phyloP scores from a whole-genome alignment of 2,888 invertebrate genomes.

The Pheosia tremula region DNA sequence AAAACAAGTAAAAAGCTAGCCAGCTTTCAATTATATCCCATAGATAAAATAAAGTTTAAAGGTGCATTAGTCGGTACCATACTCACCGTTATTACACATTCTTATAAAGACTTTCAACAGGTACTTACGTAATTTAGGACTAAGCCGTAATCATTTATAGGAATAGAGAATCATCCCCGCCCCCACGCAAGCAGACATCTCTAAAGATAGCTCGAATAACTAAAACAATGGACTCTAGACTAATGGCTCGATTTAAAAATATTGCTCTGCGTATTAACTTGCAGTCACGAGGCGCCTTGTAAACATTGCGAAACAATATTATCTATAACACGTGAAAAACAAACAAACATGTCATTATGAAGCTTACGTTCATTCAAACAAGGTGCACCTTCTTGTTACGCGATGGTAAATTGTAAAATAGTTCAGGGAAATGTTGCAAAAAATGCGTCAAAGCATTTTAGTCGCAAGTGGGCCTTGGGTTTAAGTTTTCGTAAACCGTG shows the following conservation, averaged over 20 bases:
- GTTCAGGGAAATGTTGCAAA: conserved; percentile 37
- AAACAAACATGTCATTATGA: conserved; percentile 12
- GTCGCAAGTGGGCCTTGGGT: conserved; percentile 27
- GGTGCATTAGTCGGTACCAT: no score
- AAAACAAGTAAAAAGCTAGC: no score
- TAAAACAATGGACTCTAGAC: conserved; percentile 8
- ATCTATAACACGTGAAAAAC: conserved; percentile 9
- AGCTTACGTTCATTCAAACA: conserved; percentile 9
- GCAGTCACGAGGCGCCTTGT: conserved; percentile 27
- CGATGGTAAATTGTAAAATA: conserved; percentile 21
- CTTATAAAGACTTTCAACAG: no score
- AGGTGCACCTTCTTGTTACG: conserved; percentile 6
- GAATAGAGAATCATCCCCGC: not conserved
- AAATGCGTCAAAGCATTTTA: conserved; percentile 38
- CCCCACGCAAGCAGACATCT: not conserved
- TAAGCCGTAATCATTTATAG: not conserved
- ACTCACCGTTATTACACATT: no score
- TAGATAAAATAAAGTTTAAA: no score
- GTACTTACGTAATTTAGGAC: not conserved
- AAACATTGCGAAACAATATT: conserved; percentile 19
- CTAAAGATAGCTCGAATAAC: not conserved
- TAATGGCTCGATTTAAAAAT: conserved; percentile 6
- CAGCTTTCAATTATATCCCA: no score
- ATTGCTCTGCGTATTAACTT: conserved; percentile 11
- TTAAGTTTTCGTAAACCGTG: conserved; percentile 16